phyloP scores from a whole-genome alignment of 2,888 invertebrate species.

The Oscheius sp. region DNA sequence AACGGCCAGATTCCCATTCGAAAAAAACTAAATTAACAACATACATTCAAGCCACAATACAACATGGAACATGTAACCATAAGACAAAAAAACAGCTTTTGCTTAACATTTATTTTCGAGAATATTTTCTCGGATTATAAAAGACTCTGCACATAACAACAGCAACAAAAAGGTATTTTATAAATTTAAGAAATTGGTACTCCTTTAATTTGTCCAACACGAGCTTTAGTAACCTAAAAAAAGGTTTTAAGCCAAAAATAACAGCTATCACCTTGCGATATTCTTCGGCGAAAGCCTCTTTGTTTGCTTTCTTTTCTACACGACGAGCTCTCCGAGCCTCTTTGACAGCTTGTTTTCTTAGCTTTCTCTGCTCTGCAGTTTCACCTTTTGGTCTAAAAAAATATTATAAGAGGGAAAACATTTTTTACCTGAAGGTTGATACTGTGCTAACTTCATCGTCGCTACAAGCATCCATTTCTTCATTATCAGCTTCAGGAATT shows the following conservation, averaged over 20 bases:
- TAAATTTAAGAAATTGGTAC: slow-evolving; percentile 28
- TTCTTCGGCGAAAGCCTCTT: slow-evolving; percentile 52
- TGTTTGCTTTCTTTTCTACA: slow-evolving; percentile 63
- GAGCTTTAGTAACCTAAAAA: slow-evolving; percentile 44
- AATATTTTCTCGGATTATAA: not conserved
- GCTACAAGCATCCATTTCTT: slow-evolving; percentile 41
- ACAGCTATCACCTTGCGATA: slow-evolving; percentile 40
- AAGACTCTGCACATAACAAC: slow-evolving; percentile 11
- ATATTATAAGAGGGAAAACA: not conserved
- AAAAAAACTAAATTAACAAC: not conserved
- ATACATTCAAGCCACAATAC: slow-evolving; percentile 2
- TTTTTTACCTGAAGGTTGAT: slow-evolving; percentile 38
- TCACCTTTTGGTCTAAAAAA: slow-evolving; percentile 79
- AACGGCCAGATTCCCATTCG: slow-evolving; percentile 3
- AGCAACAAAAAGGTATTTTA: slow-evolving; percentile 14
- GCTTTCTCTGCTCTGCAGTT: slow-evolving; percentile 82
- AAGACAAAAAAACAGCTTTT: not conserved
- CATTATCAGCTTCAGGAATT: slow-evolving; percentile 34
- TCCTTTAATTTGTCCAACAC: slow-evolving; percentile 47
- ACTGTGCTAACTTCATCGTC: slow-evolving; percentile 41
- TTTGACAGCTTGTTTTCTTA: slow-evolving; percentile 82
- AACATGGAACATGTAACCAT: slow-evolving; percentile 8
- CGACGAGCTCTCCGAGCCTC: slow-evolving; percentile 77
- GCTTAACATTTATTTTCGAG: not conserved
- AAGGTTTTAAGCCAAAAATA: not conserved